A percentile compares a stretch with the other conserved stretches of the same genome.
These are phyloP conservation scores for Cheumatopsyche charites DNA, from an alignment of 1,140 invertebrate genomes.

Conservation along the genomic window DNA sequence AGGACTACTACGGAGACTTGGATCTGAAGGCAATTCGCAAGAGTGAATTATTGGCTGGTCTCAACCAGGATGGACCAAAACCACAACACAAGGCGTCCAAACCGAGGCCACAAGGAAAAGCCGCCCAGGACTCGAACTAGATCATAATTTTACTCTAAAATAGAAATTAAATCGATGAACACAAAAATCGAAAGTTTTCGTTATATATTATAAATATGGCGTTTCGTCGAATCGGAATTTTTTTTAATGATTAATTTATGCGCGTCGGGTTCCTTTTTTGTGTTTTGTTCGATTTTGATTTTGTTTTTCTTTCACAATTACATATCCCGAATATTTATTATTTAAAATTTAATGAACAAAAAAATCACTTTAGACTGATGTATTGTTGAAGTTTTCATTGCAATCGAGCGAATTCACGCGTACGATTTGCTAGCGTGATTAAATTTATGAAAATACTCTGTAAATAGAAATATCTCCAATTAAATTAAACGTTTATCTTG, in stretches of 20 bases:
- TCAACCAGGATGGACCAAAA: conserved; percentile 67
- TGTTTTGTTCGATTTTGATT: neutral
- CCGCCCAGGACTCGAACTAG: conserved; percentile 28
- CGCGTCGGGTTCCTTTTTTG: conserved; percentile 17
- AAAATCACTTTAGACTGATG: neutral
- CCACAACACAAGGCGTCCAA: conserved; percentile 62
- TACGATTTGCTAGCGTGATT: conserved; percentile 12
- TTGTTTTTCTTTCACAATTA: neutral
- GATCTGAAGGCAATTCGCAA: conserved; percentile 93
- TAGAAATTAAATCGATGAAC: neutral
- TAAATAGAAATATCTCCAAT: neutral
- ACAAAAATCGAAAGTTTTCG: too few relatives aligned
- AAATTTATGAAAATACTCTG: neutral
- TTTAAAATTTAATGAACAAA: neutral
- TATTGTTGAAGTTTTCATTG: conserved; percentile 15
- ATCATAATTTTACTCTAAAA: neutral
- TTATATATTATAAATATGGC: too few relatives aligned
- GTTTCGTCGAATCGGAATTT: neutral
- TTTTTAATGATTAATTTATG: too few relatives aligned
- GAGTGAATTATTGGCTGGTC: conserved; percentile 83
- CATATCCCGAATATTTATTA: conserved; percentile 23
- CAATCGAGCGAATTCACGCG: too few relatives aligned
- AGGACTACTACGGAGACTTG: conserved; percentile 95
- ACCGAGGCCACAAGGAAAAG: conserved; percentile 61
- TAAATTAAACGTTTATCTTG: neutral